phyloP scores from a whole-genome alignment of 2,797 vertebrate species.

The Clamator glandarius region DNA sequence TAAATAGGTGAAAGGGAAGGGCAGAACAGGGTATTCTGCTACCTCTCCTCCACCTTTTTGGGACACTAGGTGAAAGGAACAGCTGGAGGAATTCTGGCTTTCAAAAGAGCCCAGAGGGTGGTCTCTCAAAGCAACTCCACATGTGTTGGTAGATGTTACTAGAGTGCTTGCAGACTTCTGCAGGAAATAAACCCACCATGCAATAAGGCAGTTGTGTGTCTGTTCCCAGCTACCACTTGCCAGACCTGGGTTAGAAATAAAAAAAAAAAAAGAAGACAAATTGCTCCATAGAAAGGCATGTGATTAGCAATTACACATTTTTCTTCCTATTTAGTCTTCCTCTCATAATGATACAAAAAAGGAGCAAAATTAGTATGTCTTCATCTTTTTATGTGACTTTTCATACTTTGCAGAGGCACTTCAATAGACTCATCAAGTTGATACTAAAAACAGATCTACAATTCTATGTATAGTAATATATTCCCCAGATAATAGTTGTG shows the following conservation, averaged over 20 bases:
- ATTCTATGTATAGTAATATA: neutral
- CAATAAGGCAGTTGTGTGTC: neutral
- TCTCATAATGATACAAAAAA: neutral
- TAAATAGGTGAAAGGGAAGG: rapidly evolving
- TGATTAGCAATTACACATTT: neutral
- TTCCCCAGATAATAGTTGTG: neutral
- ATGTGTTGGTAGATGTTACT: neutral
- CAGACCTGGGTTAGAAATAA: neutral
- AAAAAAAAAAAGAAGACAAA: neutral
- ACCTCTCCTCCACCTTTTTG: neutral
- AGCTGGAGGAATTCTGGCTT: neutral
- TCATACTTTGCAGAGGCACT: neutral
- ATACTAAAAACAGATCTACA: slow-evolving; percentile 22
- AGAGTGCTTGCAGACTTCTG: neutral
- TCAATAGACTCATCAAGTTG: slow-evolving; percentile 11
- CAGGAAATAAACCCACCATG: neutral
- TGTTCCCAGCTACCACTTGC: neutral
- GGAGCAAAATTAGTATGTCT: slow-evolving; percentile 3
- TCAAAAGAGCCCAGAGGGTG: neutral
- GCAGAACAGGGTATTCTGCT: neutral
- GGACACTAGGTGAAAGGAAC: neutral
- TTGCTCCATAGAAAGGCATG: neutral
- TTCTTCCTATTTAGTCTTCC: slow-evolving; percentile 25
- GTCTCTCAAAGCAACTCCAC: neutral
- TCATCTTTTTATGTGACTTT: neutral